These are phyloP conservation scores for Prenolepis imparis DNA, from an alignment of 2,888 invertebrate genomes.

Conservation along the genomic window DNA sequence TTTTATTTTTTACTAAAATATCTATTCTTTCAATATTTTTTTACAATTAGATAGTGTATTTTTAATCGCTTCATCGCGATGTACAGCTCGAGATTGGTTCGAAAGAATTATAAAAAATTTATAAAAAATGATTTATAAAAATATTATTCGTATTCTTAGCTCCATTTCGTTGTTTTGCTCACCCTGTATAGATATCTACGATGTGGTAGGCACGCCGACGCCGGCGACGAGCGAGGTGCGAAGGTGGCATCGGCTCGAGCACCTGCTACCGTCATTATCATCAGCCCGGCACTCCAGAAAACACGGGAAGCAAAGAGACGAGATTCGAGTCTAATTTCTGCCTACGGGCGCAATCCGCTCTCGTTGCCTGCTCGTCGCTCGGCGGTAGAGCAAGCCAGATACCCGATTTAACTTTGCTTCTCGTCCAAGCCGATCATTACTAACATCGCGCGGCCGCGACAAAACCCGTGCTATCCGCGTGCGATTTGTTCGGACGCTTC, in stretches of 20 bases:
- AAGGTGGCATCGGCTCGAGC: constrained; percentile 83
- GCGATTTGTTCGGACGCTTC: constrained; percentile 54
- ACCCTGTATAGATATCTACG: constrained; percentile 56
- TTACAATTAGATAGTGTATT: neutral
- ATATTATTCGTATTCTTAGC: neutral
- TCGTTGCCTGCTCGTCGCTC: constrained; percentile 61
- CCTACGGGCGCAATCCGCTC: constrained; percentile 78
- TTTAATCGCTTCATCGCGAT: neutral
- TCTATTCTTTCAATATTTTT: too few relatives aligned
- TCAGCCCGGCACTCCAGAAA: constrained; percentile 80
- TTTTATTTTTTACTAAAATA: neutral
- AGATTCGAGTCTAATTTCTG: constrained; percentile 81
- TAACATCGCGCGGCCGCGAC: constrained; percentile 53
- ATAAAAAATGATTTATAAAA: neutral
- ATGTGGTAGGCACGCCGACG: constrained; percentile 64
- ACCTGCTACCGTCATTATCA: constrained; percentile 85
- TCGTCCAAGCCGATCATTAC: constrained; percentile 61
- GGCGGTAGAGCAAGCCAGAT: constrained; percentile 54
- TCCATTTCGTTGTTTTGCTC: constrained; percentile 1
- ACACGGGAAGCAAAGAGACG: constrained; percentile 78
- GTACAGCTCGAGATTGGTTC: neutral
- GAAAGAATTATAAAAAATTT: neutral
- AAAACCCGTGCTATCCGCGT: constrained; percentile 45
- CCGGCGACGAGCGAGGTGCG: constrained; percentile 75
- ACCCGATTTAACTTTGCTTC: constrained; percentile 71